Conservation (phyloP, 1,140 invertebrate species). For the Kradibia gibbosae region DNA sequence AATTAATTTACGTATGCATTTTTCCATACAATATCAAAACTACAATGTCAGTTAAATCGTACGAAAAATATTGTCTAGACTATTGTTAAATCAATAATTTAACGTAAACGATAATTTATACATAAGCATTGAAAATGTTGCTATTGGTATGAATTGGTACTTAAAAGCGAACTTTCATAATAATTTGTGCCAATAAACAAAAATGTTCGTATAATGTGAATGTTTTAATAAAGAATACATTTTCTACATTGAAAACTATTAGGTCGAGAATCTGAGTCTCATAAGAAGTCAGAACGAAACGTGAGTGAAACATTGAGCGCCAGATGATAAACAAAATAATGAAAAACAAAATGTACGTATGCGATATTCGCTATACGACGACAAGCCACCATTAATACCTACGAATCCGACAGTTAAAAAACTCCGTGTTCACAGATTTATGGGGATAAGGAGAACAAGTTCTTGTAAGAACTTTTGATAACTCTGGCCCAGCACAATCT, state of each 20-base stretch:
- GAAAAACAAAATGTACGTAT: constrained; percentile 43
- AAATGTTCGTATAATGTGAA: not conserved
- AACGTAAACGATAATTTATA: not conserved
- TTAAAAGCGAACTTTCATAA: constrained; percentile 1
- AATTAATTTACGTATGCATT: not conserved
- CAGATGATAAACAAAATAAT: constrained; percentile 53
- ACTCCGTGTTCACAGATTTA: constrained; percentile 37
- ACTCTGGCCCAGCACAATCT: constrained; percentile 7
- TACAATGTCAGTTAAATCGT: not conserved
- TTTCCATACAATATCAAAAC: not conserved
- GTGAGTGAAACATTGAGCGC: constrained; percentile 46
- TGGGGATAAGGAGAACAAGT: constrained; percentile 3
- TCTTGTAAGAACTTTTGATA: constrained; percentile 4
- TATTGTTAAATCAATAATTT: not conserved
- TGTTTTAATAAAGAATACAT: not conserved
- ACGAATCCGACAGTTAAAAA: constrained; percentile 48
- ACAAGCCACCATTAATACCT: constrained; percentile 30
- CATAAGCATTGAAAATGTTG: not conserved
- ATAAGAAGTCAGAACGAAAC: constrained; percentile 45
- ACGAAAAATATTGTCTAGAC: not conserved
- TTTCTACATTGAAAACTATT: constrained; percentile 22
- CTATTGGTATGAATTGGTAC: constrained; percentile 9
- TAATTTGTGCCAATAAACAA: constrained; percentile 6
- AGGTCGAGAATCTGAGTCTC: constrained; percentile 30
- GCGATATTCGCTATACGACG: constrained; percentile 34